These are phyloP conservation scores for Heliothis peltigera DNA, from an alignment of 2,888 invertebrate genomes.

Conservation along the genomic window DNA sequence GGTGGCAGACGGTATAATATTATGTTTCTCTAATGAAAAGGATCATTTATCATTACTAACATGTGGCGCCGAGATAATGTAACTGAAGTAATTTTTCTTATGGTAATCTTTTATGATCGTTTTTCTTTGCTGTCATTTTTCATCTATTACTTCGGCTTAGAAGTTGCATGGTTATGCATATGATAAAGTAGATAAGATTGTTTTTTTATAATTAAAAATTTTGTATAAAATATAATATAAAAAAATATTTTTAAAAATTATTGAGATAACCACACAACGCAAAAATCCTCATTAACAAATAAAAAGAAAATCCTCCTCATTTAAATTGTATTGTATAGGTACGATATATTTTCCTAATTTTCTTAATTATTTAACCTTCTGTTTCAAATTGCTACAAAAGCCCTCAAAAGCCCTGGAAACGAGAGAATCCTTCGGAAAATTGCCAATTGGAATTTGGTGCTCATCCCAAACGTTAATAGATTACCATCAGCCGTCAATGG, in stretches of 20 bases:
- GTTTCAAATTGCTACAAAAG: not conserved
- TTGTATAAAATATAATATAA: no score
- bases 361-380: not conserved
- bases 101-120: constrained; percentile 8
- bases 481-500: constrained; percentile 47
- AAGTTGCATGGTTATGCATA: no score
- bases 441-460: constrained; percentile 4
- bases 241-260: no score
- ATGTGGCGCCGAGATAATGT: constrained; percentile 48
- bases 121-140: constrained; percentile 30
- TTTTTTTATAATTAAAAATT: no score
- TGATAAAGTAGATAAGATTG: no score
- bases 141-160: not conserved
- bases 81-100: constrained; percentile 19
- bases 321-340: no score
- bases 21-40: constrained; percentile 35
- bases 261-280: no score
- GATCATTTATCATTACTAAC: constrained; percentile 53
- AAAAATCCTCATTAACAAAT: no score
- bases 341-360: not conserved
- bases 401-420: constrained; percentile 1
- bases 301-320: no score
- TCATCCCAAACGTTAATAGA: constrained; percentile 31
- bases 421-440: constrained; percentile 12
- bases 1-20: constrained; percentile 26